Base-by-base conservation (phyloP, 2,888 invertebrate genomes). In the Bugula neritina region DNA sequence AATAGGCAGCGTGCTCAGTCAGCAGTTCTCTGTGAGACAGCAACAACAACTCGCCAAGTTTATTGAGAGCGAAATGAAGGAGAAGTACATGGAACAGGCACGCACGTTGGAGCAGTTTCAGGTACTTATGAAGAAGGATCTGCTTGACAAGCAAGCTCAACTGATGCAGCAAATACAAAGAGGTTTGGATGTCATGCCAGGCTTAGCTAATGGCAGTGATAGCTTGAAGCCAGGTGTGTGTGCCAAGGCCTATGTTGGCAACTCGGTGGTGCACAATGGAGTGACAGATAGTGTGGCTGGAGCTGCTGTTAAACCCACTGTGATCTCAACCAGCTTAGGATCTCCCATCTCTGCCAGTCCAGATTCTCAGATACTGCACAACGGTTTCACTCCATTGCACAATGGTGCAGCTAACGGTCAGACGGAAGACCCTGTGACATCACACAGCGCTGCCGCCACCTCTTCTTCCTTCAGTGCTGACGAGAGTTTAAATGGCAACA, bases 101-200 rank as follows among this genome's bases (percentile, higher is more conserved):
- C 74, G 76, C 27, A 75, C 77, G 72, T 78, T 81, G 3, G 77
- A 78, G 69, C 75, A 77, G 25, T 74, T 81, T 69, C 79, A 80
- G 73, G 73, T 71, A 21, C 78, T 78, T 70, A 78, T 81, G 76
- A 79, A 80, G 71, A 69, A 74, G n/a, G 79, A 81, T 71, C 76
- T 81, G 13, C 74, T 74, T 69, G 76, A 75, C 55, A 80, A 80
- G 70, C 79, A 80, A 71, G 73, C 75, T n/a, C 74, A 75, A 3
- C 75, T 81, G 27, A 74, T 76, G 55, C 75, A 77, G 57, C 77
- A 78, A 63, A 74, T 81, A 63, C 63, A 63, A 31, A 13, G 43
- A 43, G 43, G 31, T 25, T 31, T 63, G 29, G 63, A 63, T 5
- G 13, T 27, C 27, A 3, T 31, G 5, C 63, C 13, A 25, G 10